Percentiles rank a stretch among this genome's conserved stretches.
Conservation (phyloP, 92 coral and sea anemone genomes). For the Phenganax stokvisi region DNA sequence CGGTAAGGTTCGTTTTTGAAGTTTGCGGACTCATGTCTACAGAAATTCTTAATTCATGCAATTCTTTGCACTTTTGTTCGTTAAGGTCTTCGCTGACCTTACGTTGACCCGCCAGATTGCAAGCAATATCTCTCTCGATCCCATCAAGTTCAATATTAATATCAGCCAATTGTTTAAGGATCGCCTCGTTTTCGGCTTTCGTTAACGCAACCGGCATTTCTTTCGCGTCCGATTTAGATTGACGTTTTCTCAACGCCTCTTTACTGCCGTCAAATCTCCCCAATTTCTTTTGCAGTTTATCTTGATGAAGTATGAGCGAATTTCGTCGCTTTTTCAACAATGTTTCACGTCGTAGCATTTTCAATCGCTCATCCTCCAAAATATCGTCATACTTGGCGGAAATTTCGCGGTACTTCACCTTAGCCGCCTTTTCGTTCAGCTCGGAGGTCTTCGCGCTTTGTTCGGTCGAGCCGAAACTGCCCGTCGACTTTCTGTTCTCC, state of each 20-base stretch:
- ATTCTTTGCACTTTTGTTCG: conserved; percentile 25
- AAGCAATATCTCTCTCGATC: neutral
- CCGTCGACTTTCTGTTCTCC: conserved; percentile 40
- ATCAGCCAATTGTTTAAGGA: conserved; percentile 58
- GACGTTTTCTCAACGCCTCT: conserved; percentile 64
- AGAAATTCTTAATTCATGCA: conserved; percentile 15
- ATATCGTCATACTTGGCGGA: conserved; percentile 65
- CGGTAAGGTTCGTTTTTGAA: neutral
- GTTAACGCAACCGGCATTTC: conserved; percentile 22
- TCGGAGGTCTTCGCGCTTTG: conserved; percentile 32
- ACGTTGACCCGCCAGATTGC: conserved; percentile 13
- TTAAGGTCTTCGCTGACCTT: conserved; percentile 22
- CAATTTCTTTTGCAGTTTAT: conserved; percentile 67
- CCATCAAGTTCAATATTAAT: conserved; percentile 63
- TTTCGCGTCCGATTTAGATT: conserved; percentile 60
- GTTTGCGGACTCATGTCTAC: conserved; percentile 25
- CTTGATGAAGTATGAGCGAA: conserved; percentile 77
- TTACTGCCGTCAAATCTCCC: conserved; percentile 60
- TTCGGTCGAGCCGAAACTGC: conserved; percentile 24
- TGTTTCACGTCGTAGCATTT: conserved; percentile 70
- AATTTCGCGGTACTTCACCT: conserved; percentile 48
- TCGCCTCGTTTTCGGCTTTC: conserved; percentile 39
- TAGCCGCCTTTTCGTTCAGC: conserved; percentile 32
- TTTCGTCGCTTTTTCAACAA: conserved; percentile 81
- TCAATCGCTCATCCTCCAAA: conserved; percentile 78